Conservation (phyloP, 2,113 vertebrate species). For the Drymodes brunneopygia region DNA sequence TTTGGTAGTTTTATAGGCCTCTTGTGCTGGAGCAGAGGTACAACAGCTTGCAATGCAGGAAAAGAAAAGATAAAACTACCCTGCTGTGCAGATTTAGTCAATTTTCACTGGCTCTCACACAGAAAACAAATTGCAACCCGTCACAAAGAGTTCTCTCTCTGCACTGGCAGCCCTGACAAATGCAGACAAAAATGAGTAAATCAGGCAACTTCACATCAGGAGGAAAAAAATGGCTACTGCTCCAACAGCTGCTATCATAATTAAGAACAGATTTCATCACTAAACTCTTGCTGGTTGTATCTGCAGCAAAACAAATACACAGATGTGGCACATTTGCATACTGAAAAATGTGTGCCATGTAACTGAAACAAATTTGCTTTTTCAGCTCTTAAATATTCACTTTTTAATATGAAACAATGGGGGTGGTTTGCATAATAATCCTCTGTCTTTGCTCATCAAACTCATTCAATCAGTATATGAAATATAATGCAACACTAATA, state of each 20-base stretch:
- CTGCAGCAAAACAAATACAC: constrained; percentile 79
- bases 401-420: constrained; percentile 62
- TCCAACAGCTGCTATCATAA: constrained; percentile 81
- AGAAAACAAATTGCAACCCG: constrained; percentile 77
- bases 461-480: constrained; percentile 26
- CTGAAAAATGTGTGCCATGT: constrained; percentile 51
- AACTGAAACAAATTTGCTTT: constrained; percentile 68
- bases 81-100: constrained; percentile 74
- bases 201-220: constrained; percentile 76
- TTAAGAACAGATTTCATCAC: constrained; percentile 84
- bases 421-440: constrained; percentile 51
- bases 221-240: constrained; percentile 67
- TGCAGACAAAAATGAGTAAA: constrained; percentile 75
- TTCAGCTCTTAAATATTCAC: constrained; percentile 61
- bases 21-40: constrained; percentile 70
- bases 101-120: constrained; percentile 73
- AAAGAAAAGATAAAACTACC: constrained; percentile 72
- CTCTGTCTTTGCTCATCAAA: constrained; percentile 49
- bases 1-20: constrained; percentile 72
- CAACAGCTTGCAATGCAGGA: constrained; percentile 70
- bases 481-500: constrained; percentile 26
- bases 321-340: constrained; percentile 77
- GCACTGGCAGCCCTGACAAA: constrained; percentile 74
- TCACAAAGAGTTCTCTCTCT: constrained; percentile 72
- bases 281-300: constrained; percentile 77